Base-by-base conservation (phyloP, 2,113 vertebrate genomes). In the Siniperca knerii region DNA sequence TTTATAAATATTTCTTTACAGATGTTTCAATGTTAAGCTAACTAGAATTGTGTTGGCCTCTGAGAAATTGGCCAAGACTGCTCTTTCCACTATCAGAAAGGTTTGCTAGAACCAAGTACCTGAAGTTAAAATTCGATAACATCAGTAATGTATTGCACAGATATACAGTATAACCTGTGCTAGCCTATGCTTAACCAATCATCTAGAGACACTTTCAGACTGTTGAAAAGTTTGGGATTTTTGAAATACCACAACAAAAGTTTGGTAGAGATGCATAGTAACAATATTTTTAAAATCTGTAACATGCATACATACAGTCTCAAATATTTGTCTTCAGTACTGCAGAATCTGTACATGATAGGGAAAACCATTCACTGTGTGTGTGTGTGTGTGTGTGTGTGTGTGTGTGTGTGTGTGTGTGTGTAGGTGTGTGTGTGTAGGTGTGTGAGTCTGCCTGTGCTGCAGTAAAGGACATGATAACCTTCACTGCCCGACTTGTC, bases 401-500 rank as follows among this genome's bases (percentile, higher is more conserved):
- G 15, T n/a, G n/a, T 50, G 2, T 70, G 33, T 37, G 0, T 40
- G 12, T n/a, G 5, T 29, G 10, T 0, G n/a, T 50, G 2, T 70
- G 33, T 37, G 0, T 40, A n/a, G n/a, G 12, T n/a, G 5, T 29
- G 10, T 0, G 13, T 18, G 21, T 10, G 2, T 10, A 4, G 46
- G 18, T 33, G 10, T 67, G 44, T 46, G 15, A 29, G 16, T 52
- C 4, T 50, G 44, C 1, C 11, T 48, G 18, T 11, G 16, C 48
- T 72, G 67, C 80, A 78, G 15, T 42, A 15, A 82, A 83, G 85
- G 79, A 71, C 76, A 50, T 12, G 33, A 72, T 90, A 88, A 87
- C 91, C 89, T 91, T 92, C 85, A 85, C 2, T 87, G 79, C 8
- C 69, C 0, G 29, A 81, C 35, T 58, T 73, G 15, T 71, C 81